These are phyloP conservation scores for Isaurus tuberculatus DNA, from an alignment of 92 coral and sea anemone species.

Conservation along the genomic window DNA sequence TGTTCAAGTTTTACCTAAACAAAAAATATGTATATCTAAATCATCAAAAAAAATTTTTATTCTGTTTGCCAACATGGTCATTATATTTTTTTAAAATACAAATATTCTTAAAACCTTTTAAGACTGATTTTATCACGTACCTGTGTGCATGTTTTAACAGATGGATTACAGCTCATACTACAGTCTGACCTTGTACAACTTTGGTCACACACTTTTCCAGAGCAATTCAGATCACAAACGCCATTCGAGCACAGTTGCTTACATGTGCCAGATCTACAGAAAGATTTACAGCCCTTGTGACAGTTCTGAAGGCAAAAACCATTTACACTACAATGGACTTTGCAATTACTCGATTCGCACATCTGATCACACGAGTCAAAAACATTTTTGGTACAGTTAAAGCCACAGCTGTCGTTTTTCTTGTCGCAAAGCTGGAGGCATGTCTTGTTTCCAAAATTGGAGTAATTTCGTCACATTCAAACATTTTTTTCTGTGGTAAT, in stretches of 20 bases:
- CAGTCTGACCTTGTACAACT: constrained; percentile 25
- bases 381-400: constrained; percentile 19
- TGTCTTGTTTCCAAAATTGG: constrained; percentile 23
- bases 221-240: constrained; percentile 14
- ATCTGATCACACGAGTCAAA: constrained; percentile 36
- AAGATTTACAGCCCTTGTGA: constrained; percentile 18
- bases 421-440: constrained; percentile 30
- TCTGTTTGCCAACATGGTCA: too few relatives aligned
- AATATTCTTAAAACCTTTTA: too few relatives aligned
- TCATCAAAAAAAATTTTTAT: too few relatives aligned
- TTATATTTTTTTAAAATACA: too few relatives aligned
- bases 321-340: background rate
- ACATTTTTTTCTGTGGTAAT: background rate
- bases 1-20: too few relatives aligned
- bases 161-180: constrained; percentile 23
- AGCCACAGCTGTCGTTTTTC: background rate
- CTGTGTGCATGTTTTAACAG: constrained; percentile 4
- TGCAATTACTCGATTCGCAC: constrained; percentile 9
- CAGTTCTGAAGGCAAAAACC: constrained; percentile 42
- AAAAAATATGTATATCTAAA: too few relatives aligned
- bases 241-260: constrained; percentile 39
- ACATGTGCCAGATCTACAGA: constrained; percentile 23
- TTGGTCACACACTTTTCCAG: constrained; percentile 32
- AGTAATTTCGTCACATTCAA: constrained; percentile 1
- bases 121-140: background rate